Evolutionary conservation across 2,113 vertebrate species (phyloP), one percentile per base, ranked within the genome.

Genomic region (Catharus fuscescens): DNA sequence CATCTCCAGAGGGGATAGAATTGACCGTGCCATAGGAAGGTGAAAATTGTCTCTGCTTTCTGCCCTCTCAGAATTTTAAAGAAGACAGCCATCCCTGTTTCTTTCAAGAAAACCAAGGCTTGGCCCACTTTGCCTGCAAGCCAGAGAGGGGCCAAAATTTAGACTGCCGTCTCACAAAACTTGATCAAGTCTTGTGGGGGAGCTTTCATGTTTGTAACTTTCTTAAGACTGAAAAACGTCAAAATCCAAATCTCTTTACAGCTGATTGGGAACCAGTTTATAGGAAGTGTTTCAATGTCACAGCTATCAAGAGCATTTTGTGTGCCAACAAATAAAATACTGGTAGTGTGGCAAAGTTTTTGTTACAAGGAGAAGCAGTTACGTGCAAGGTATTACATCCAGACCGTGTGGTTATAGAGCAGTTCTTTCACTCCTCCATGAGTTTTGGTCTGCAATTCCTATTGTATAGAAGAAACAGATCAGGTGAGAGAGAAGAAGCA

Each of bases 201-300:
- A 78, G 21, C 28, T 74, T 88, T 44, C 64, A 47, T 0, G 0
- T 88, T 56, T 92, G n/a, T 60, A 64, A 62, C 65, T 36, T 89
- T 32, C 42, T 84, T 77, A 61, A 61, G 61, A 57, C 59, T 36
- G 31, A 84, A 76, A 84, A 77, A 56, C 0, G 0, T 56, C 76
- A 56, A n/a, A 95, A 72, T 29, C 13, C 53, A 85, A 82, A 76
- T 69, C 74, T 76, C 66, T 81, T 74, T 14, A 85, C 53, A 77
- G 52, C n/a, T 78, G 42, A 89, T 61, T 53, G 76, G 53, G 8
- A 92, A 53, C 29, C 1, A 3, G 56, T 91, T 89, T 84, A 53
- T 79, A 57, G 85, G 80, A 73, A 95, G 72, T 52, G 61, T 85
- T 93, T 89, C 70, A 64, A 44, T 60, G 91, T 86, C 86, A 71